Percentiles rank a stretch among this genome's conserved stretches.
Evolutionary conservation across 2,113 vertebrate species (phyloP).

Genomic region (Genyomyrus donnyi): DNA sequence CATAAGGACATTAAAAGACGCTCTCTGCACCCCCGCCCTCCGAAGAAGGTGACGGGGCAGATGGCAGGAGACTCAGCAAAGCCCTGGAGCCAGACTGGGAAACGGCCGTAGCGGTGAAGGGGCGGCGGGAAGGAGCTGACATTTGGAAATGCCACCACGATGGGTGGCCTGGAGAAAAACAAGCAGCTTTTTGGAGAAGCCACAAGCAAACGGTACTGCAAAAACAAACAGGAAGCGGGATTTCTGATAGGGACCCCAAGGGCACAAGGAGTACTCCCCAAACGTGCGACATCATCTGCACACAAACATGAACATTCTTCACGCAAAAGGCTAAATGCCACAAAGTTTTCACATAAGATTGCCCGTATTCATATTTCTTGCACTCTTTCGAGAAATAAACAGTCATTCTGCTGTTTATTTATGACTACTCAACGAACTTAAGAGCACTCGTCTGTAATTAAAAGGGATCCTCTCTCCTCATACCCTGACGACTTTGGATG

Average conservation of each 20-base stretch:
- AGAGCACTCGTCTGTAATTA: background rate
- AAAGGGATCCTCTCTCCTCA: background rate
- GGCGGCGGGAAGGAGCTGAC: slow-evolving; percentile 34
- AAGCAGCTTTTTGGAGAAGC: slow-evolving; percentile 50
- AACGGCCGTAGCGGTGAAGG: slow-evolving; percentile 37
- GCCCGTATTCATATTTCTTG: background rate
- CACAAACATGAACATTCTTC: background rate
- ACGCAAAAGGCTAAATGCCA: background rate
- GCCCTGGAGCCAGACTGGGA: slow-evolving; percentile 30
- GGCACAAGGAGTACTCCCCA: background rate
- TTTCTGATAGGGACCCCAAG: slow-evolving; percentile 15
- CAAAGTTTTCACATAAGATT: background rate
- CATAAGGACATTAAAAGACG: slow-evolving; percentile 33
- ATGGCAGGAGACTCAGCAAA: slow-evolving; percentile 36
- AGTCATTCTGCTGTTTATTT: background rate
- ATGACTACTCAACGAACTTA: background rate
- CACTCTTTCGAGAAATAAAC: background rate
- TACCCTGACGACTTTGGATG: background rate
- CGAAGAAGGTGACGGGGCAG: slow-evolving; percentile 17
- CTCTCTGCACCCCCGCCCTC: slow-evolving; percentile 33
- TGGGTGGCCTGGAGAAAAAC: slow-evolving; percentile 62
- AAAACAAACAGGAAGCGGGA: slow-evolving; percentile 53
- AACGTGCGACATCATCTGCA: slow-evolving; percentile 5
- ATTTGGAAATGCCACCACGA: slow-evolving; percentile 57
- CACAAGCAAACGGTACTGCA: slow-evolving; percentile 49